Evolutionary conservation across 1,140 invertebrate species (phyloP), one percentile per base, ranked within the genome.

Genomic region (Drosophila dunni): DNA sequence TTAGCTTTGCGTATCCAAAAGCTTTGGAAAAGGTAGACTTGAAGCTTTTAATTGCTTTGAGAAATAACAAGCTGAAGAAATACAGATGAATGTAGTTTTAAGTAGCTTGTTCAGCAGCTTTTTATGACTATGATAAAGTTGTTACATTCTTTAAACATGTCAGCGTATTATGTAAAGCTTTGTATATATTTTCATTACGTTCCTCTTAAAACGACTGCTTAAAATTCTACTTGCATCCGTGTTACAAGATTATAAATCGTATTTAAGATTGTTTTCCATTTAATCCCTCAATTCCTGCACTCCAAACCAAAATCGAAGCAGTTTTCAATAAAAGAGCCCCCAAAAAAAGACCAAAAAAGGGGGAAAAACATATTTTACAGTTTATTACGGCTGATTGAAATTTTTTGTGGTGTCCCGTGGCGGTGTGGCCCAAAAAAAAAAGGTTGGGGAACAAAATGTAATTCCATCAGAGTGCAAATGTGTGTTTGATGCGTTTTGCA

Each of bases 341-440:
- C 38, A 36, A 9, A 79, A 71, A 75, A 7, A 7, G 7, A 2
- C 61, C 75, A 73, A 46, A 67, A 36, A 42, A 61, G 73, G 61
- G 58, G 54, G 15, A 40, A 24, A 57, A 66, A 78, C 78, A 85
- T 72, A 79, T 71, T 76, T 74, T 85, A 60, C 75, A 79, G 82
- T 88, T 85, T 85, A 82, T 82, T 82, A 79, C 72, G 63, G 70
- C 75, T 85, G 83, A 85, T 85, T 85, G 83, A 88, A 85, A 85
- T 82, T 85, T 29, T 29, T 29, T 79, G 81, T 76, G 75, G 83
- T 66, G 66, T 60, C 65, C 56, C 80, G 66, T 65, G 46, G 66
- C 51, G 46, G n/a, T 33, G n/a, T 13, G 11, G 45, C 69, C 51
- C 34, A 75, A 84, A 85, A 85, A 34, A 34, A 48, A 8, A 6